Evolutionary conservation across 1,140 invertebrate species (phyloP).

Genomic region (Tetramorium simillimum): DNA sequence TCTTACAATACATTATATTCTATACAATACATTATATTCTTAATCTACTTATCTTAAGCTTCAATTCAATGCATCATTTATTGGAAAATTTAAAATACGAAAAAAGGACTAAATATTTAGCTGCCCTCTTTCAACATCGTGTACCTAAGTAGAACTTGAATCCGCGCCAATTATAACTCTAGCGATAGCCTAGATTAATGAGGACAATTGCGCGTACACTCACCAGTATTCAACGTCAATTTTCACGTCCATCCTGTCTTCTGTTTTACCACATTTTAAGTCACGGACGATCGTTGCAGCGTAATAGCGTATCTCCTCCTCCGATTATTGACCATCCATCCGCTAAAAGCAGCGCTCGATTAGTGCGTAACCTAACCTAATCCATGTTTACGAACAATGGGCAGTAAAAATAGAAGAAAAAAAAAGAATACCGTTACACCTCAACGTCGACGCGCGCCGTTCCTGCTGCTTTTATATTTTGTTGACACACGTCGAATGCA

Average conservation of each 20-base stretch:
- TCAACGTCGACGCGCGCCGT: background rate
- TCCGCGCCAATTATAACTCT: too few species aligned
- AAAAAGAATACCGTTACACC: conserved; percentile 7
- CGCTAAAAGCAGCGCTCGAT: background rate
- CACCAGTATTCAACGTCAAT: conserved; percentile 86
- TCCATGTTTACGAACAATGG: background rate
- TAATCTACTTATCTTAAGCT: too few species aligned
- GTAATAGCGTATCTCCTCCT: background rate
- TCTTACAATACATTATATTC: too few species aligned
- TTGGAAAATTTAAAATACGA: too few species aligned
- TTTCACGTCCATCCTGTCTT: conserved; percentile 69
- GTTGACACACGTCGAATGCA: background rate
- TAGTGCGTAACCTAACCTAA: background rate
- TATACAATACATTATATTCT: too few species aligned
- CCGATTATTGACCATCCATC: background rate
- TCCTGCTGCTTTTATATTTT: background rate
- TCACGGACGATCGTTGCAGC: background rate
- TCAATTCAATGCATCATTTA: too few species aligned
- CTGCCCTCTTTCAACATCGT: too few species aligned
- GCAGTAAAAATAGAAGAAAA: background rate
- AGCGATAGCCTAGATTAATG: too few species aligned
- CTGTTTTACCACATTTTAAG: conserved; percentile 8
- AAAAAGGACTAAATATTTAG: too few species aligned
- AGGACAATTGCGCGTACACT: conserved; percentile 22
- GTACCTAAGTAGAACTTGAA: too few species aligned